phyloP scores from a whole-genome alignment of 2,113 vertebrate species.

The Upupa epops region DNA sequence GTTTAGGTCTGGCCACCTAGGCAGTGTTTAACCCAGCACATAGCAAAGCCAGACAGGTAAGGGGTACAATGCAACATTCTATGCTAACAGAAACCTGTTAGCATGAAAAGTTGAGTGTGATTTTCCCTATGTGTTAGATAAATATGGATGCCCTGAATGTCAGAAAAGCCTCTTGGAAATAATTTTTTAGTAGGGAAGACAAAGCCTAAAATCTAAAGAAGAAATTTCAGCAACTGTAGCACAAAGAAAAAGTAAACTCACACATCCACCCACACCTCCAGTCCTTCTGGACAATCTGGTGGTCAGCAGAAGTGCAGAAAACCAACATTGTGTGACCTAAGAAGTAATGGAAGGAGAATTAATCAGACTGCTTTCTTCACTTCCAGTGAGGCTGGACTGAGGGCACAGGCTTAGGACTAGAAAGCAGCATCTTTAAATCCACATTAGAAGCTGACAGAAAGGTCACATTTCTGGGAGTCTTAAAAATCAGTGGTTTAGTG shows the following conservation, averaged over 20 bases:
- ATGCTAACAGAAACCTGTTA: neutral
- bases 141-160: neutral
- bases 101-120: neutral
- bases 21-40: neutral
- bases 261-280: neutral
- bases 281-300: neutral
- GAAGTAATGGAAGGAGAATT: neutral
- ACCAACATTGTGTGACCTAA: fast-evolving
- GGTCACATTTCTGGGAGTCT: neutral
- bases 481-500: constrained; percentile 19
- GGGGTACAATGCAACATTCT: neutral
- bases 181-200: neutral
- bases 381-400: neutral
- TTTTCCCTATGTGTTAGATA: neutral
- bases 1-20: no score
- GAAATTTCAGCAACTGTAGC: neutral
- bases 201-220: neutral
- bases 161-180: neutral
- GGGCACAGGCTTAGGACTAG: neutral
- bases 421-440: neutral
- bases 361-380: neutral
- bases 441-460: neutral
- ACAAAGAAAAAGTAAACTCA: neutral
- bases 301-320: neutral
- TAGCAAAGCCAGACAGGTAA: neutral